Conservation (phyloP, 2,113 vertebrate genomes). For the Zosterops hypoxanthus region DNA sequence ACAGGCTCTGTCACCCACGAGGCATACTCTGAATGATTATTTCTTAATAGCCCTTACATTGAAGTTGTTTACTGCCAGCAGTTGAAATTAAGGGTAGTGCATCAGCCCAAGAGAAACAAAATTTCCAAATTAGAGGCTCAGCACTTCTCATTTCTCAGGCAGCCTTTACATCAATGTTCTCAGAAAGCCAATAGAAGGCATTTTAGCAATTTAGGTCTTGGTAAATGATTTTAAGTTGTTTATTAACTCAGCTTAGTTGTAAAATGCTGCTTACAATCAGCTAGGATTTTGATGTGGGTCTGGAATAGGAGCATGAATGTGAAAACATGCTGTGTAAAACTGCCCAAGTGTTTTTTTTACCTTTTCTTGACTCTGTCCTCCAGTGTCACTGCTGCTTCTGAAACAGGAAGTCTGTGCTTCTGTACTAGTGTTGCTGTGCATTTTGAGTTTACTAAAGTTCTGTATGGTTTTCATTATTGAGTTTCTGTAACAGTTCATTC, state of each 20-base stretch:
- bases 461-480: no score
- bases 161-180: neutral
- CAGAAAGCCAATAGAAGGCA: neutral
- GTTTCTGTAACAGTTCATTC: no score
- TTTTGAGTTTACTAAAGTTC: no score
- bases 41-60: slow-evolving; percentile 29
- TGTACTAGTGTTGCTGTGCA: no score
- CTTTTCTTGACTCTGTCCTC: neutral
- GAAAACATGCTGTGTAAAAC: neutral
- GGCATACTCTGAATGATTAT: slow-evolving; percentile 41
- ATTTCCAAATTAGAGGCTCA: slow-evolving; percentile 39
- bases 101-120: slow-evolving; percentile 37
- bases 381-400: neutral
- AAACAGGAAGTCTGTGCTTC: neutral
- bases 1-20: neutral
- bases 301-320: neutral
- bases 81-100: slow-evolving; percentile 50
- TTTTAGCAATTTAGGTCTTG: neutral
- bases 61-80: slow-evolving; percentile 53
- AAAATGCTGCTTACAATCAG: neutral
- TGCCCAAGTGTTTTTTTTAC: neutral
- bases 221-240: neutral
- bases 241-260: neutral
- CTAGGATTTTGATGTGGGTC: neutral
- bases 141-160: slow-evolving; percentile 29